Conservation (phyloP, 2,797 vertebrate genomes). For the Tapirus indicus region DNA sequence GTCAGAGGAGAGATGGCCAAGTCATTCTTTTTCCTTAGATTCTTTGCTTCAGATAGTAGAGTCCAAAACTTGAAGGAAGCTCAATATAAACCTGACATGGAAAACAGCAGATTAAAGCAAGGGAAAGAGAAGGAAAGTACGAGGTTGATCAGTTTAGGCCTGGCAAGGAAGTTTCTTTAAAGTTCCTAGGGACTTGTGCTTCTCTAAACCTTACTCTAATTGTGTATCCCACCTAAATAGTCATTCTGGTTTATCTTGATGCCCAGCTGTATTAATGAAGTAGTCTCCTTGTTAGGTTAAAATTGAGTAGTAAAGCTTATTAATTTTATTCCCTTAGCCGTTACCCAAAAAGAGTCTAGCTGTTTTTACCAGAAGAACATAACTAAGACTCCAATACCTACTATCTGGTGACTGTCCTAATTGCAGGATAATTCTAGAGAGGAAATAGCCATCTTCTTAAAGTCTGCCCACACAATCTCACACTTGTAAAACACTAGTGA, state of each 20-base stretch:
- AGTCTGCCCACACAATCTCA: not conserved
- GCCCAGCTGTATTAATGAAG: not conserved
- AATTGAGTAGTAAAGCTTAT: not conserved
- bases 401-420: not conserved
- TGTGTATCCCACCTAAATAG: not conserved
- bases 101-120: not conserved
- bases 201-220: slow-evolving; percentile 18
- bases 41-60: slow-evolving; percentile 45
- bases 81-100: not conserved
- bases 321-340: slow-evolving; percentile 2
- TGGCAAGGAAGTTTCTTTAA: not conserved
- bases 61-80: slow-evolving; percentile 1
- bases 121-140: not conserved
- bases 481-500: not conserved
- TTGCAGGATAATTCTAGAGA: not conserved
- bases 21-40: not conserved
- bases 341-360: not conserved
- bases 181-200: not conserved
- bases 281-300: not conserved
- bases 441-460: not conserved
- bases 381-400: not conserved
- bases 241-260: not conserved
- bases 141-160: not conserved
- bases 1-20: not conserved
- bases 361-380: slow-evolving; percentile 13